Evolutionary conservation across 2,888 invertebrate species (phyloP).

Genomic region (Drosophila crucigera): DNA sequence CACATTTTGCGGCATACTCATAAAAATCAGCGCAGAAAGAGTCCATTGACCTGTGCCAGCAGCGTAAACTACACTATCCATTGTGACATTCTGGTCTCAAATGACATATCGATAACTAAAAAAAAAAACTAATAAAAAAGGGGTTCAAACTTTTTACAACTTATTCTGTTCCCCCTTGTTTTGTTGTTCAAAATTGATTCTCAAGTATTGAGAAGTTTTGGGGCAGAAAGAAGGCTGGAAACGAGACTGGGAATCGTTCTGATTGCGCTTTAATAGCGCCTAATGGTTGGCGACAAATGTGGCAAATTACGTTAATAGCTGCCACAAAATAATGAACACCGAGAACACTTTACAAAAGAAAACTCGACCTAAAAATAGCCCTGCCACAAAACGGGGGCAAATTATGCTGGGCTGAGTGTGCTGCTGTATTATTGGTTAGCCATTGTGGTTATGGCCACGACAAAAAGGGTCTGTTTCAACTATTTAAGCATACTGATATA

Average conservation of each 20-base stretch:
- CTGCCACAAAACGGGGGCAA: slow-evolving; percentile 13
- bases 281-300: slow-evolving; percentile 78
- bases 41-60: slow-evolving; percentile 56
- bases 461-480: slow-evolving; percentile 11
- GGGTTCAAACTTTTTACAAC: slow-evolving; percentile 60
- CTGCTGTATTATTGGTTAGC: slow-evolving; percentile 36
- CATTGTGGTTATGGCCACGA: slow-evolving; percentile 36
- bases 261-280: slow-evolving; percentile 77
- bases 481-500: neutral
- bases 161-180: slow-evolving; percentile 28
- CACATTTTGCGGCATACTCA: slow-evolving; percentile 30
- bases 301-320: slow-evolving; percentile 77
- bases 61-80: slow-evolving; percentile 32
- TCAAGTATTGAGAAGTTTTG: slow-evolving; percentile 41
- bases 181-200: slow-evolving; percentile 63
- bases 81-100: slow-evolving; percentile 13
- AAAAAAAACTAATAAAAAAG: slow-evolving; percentile 63
- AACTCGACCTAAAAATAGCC: slow-evolving; percentile 3
- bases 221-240: slow-evolving; percentile 21
- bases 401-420: slow-evolving; percentile 29
- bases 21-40: slow-evolving; percentile 36
- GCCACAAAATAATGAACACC: slow-evolving; percentile 75
- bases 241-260: slow-evolving; percentile 39
- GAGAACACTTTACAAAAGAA: slow-evolving; percentile 36
- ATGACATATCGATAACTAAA: slow-evolving; percentile 37